A percentile compares a stretch with the other conserved stretches of the same genome.
phyloP scores from a whole-genome alignment of 2,797 vertebrate genomes.

The Coracias cyanogaster region DNA sequence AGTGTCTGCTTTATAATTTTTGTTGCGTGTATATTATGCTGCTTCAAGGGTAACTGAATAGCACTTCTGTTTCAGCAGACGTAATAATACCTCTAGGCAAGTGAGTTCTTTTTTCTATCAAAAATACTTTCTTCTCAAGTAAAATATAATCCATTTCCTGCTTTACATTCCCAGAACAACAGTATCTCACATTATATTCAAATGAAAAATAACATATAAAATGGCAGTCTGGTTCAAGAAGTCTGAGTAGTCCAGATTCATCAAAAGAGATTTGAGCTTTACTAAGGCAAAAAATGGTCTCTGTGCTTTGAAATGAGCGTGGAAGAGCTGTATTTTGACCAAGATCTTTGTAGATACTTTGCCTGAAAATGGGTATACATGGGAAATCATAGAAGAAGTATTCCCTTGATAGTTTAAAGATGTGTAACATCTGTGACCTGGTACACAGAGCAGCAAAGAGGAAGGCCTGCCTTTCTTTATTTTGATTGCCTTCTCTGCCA shows the following conservation, averaged over 20 bases:
- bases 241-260: not conserved
- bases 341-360: not conserved
- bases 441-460: not conserved
- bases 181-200: not conserved
- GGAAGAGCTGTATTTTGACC: not conserved
- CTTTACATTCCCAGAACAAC: not conserved
- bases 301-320: not conserved
- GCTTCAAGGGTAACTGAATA: conserved; percentile 36
- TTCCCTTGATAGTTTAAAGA: not conserved
- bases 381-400: not conserved
- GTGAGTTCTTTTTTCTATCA: not conserved
- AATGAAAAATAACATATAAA: conserved; percentile 27
- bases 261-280: not conserved
- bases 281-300: not conserved
- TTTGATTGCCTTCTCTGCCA: not conserved
- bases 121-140: conserved; percentile 1
- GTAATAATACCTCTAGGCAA: conserved; percentile 43
- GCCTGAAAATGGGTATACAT: not conserved
- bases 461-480: not conserved
- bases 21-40: conserved; percentile 6
- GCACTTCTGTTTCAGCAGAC: conserved; percentile 14
- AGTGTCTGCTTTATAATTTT: conserved; percentile 28
- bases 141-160: conserved; percentile 20
- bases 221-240: not conserved
- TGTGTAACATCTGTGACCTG: not conserved